Evolutionary conservation across 2,113 vertebrate genomes (phyloP).

Genomic region (Neofelis nebulosa): DNA sequence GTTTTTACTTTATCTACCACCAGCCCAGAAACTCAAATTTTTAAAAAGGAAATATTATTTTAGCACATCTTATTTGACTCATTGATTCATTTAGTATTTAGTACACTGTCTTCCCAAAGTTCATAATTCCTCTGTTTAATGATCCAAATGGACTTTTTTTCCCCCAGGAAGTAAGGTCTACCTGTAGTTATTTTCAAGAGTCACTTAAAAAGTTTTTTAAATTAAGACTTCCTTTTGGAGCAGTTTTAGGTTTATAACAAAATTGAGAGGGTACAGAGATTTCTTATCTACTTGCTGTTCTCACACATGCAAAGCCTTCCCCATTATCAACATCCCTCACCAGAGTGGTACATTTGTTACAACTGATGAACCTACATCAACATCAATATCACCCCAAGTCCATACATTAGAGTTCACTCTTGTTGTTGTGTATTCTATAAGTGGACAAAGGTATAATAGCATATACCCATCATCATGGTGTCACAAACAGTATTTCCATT

Average conservation of each 20-base stretch:
- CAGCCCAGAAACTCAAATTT: background rate
- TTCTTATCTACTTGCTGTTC: background rate
- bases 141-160: background rate
- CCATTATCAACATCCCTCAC: background rate
- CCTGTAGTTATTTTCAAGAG: background rate
- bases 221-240: background rate
- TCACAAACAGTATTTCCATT: background rate
- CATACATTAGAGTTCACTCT: background rate
- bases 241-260: too few relatives aligned
- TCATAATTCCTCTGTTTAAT: background rate
- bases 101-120: background rate
- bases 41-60: background rate
- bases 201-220: background rate
- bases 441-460: background rate
- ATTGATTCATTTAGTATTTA: slow-evolving; percentile 1
- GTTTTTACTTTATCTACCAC: background rate
- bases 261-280: background rate
- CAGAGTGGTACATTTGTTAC: background rate
- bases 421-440: background rate
- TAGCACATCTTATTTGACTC: background rate
- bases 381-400: background rate
- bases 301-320: background rate
- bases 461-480: background rate
- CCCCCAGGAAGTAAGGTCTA: background rate
- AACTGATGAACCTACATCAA: background rate